Conservation (phyloP, 2,888 invertebrate genomes). For the Scrobipalpa atriplicella region DNA sequence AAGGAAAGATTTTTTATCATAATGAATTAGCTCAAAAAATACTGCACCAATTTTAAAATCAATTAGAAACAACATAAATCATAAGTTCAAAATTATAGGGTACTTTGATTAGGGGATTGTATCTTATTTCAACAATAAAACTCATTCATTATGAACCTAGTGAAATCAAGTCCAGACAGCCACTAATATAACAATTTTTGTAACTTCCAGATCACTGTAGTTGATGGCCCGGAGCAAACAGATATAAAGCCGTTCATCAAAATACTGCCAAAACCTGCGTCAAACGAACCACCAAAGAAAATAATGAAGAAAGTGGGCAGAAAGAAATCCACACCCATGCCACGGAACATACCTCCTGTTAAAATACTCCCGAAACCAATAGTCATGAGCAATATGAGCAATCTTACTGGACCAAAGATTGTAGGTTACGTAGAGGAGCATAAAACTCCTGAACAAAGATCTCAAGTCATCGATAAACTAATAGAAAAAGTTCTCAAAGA, state of each 20-base stretch:
- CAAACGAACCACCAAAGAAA: slow-evolving; percentile 59
- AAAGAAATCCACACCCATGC: slow-evolving; percentile 61
- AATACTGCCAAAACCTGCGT: slow-evolving; percentile 49
- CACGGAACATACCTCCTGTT: slow-evolving; percentile 63
- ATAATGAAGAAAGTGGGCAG: slow-evolving; percentile 60
- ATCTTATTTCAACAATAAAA: too few relatives aligned
- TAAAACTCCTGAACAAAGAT: slow-evolving; percentile 59
- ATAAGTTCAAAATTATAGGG: too few relatives aligned
- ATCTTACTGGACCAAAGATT: slow-evolving; percentile 56
- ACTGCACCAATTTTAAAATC: too few relatives aligned
- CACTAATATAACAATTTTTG: background rate
- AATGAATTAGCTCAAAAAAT: background rate
- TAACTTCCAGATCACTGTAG: slow-evolving; percentile 71
- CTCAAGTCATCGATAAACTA: slow-evolving; percentile 69
- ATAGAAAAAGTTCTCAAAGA: slow-evolving; percentile 75
- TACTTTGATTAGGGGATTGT: too few relatives aligned
- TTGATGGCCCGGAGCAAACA: slow-evolving; percentile 55
- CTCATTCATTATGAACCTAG: too few relatives aligned
- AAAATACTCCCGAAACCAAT: slow-evolving; percentile 77
- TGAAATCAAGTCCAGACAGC: too few relatives aligned
- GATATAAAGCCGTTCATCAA: slow-evolving; percentile 52
- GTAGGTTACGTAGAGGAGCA: slow-evolving; percentile 67
- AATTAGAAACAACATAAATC: too few relatives aligned
- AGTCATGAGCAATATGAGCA: slow-evolving; percentile 47
- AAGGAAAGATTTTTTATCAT: too few relatives aligned